Evolutionary conservation across 2,888 invertebrate genomes (phyloP).

Genomic region (Pediacus dermestoides): DNA sequence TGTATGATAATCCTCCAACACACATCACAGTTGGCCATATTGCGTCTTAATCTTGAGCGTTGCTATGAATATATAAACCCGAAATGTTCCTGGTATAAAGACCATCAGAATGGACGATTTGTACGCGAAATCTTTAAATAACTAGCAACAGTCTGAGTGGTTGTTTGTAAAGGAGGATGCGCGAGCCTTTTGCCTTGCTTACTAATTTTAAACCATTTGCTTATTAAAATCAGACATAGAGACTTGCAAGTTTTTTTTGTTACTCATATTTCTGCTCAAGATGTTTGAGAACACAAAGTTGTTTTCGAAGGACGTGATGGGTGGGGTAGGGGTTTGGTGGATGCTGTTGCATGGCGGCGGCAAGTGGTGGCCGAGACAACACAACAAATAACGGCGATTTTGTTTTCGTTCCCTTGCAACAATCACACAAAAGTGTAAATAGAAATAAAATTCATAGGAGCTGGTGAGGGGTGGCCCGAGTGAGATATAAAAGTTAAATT

Average conservation of each 20-base stretch:
- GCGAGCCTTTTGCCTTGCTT: conserved; percentile 35
- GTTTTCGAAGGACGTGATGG: too few relatives aligned
- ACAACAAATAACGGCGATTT: too few relatives aligned
- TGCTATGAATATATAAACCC: conserved; percentile 46
- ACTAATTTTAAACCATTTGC: conserved; percentile 40
- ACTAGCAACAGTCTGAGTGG: too few relatives aligned
- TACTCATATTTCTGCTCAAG: too few relatives aligned
- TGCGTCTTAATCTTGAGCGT: conserved; percentile 47
- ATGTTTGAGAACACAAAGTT: too few relatives aligned
- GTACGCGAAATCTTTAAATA: too few relatives aligned
- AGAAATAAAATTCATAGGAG: not conserved
- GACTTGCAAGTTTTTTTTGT: too few relatives aligned
- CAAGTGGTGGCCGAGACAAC: too few relatives aligned
- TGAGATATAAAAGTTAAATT: too few relatives aligned
- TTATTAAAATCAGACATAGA: conserved; percentile 36
- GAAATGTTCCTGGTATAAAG: conserved; percentile 5
- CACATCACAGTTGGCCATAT: conserved; percentile 43
- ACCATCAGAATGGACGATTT: conserved; percentile 1
- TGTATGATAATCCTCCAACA: conserved; percentile 35
- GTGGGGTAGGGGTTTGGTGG: too few relatives aligned
- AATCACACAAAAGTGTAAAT: not conserved
- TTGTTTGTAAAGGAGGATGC: conserved; percentile 36
- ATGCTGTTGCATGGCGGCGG: too few relatives aligned
- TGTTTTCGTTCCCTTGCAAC: not conserved
- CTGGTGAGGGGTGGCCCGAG: conserved; percentile 1